These are phyloP conservation scores for Scalopus aquaticus DNA, from an alignment of 2,113 vertebrate species.

Conservation along the genomic window DNA sequence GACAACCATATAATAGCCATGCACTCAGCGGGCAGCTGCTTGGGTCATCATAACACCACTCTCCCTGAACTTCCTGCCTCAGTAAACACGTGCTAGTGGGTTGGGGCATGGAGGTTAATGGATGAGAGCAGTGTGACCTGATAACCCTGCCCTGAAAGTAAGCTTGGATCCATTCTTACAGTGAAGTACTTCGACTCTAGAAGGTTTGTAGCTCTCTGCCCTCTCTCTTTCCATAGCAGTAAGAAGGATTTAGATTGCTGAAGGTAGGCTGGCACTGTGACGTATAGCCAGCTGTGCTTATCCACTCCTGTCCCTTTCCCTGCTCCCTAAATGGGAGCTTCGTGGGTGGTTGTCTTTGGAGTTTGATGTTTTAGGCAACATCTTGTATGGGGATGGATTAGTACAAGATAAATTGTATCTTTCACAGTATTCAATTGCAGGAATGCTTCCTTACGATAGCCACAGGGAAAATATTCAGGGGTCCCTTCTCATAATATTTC, in stretches of 20 bases:
- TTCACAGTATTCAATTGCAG: neutral
- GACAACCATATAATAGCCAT: conserved; percentile 49
- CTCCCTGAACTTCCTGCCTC: neutral
- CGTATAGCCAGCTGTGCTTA: neutral
- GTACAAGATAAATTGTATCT: neutral
- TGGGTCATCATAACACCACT: neutral
- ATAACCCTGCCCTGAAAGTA: neutral
- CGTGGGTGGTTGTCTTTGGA: neutral
- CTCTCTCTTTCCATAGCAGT: neutral
- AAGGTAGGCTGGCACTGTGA: neutral
- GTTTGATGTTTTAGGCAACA: neutral
- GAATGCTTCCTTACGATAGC: neutral
- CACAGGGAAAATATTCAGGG: neutral
- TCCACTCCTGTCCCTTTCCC: neutral
- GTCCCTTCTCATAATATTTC: neutral
- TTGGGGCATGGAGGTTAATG: neutral
- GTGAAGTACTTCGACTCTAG: neutral
- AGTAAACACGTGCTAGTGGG: neutral
- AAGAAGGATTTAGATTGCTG: neutral
- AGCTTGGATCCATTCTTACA: neutral
- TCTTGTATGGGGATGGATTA: neutral
- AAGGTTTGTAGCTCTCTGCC: neutral
- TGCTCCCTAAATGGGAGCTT: neutral
- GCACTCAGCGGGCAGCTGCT: conserved; percentile 44
- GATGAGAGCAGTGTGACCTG: neutral